Evolutionary conservation across 2,888 invertebrate species (phyloP).

Genomic region (Aleiodes alternator): DNA sequence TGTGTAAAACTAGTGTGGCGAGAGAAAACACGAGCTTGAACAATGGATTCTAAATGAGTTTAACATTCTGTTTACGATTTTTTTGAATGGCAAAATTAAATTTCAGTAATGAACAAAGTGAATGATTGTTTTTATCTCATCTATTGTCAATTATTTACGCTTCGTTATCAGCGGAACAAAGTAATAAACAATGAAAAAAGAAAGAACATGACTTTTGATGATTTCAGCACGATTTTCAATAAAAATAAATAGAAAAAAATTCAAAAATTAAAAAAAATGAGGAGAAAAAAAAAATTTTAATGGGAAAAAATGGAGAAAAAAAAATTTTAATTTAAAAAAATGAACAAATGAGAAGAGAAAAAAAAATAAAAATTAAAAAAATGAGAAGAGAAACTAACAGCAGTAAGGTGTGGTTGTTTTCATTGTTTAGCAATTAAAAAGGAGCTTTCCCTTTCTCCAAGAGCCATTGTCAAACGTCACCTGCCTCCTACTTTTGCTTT

Average conservation of each 20-base stretch:
- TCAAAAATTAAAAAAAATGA: slow-evolving; percentile 40
- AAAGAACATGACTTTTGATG: slow-evolving; percentile 9
- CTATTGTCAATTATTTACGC: slow-evolving; percentile 26
- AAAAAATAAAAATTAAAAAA: too few relatives aligned
- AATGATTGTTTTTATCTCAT: slow-evolving; percentile 13
- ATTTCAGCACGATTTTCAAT: slow-evolving; percentile 55
- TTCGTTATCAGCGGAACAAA: slow-evolving; percentile 2
- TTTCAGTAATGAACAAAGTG: background rate
- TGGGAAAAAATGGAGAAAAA: slow-evolving; percentile 51
- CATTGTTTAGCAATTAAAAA: slow-evolving; percentile 74
- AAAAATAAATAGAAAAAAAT: too few relatives aligned
- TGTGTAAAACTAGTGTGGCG: slow-evolving; percentile 59
- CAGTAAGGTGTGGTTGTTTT: slow-evolving; percentile 68
- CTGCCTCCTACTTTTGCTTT: slow-evolving; percentile 62
- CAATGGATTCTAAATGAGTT: slow-evolving; percentile 50
- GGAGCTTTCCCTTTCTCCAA: slow-evolving; percentile 57
- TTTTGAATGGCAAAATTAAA: slow-evolving; percentile 15
- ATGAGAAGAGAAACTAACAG: slow-evolving; percentile 56
- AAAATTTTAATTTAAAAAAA: too few relatives aligned
- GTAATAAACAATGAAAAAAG: background rate
- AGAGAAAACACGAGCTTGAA: slow-evolving; percentile 46
- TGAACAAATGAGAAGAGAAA: background rate
- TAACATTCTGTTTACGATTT: slow-evolving; percentile 35
- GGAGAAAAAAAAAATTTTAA: slow-evolving; percentile 65
- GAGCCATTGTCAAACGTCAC: slow-evolving; percentile 66